Base-by-base conservation (phyloP, 1,140 invertebrate genomes). In the Drosophila mauritiana region DNA sequence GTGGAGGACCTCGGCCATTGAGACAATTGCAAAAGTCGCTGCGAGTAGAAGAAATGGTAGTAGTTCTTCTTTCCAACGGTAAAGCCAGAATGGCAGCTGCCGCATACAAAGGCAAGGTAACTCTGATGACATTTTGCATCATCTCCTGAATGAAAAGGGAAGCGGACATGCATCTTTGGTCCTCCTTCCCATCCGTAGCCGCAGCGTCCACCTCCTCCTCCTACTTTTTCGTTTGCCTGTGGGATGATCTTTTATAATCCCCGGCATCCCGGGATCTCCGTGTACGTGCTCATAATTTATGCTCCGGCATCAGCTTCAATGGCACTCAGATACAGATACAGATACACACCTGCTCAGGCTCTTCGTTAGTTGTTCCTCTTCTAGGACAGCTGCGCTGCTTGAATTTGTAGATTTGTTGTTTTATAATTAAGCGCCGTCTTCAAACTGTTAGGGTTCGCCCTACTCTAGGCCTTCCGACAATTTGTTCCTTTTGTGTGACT, bases 211-310 rank as follows among this genome's bases (percentile, higher is more conserved):
- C 37, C 37, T 8, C 49, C 46, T 43, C 55, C 37, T 42, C 13
- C 39, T 61, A 25, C 46, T 68, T 58, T 36, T 34, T 62, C 46
- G 65, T 56, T 68, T 73, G 59, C 42, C 54, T 74, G 37, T 74
- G 70, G 70, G 72, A 64, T 78, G 74, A 82, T 86, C 83, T 75
- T 75, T 75, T 82, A 68, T 88, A 88, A 88, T 88, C 83, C 79
- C 69, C 46, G 49, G 43, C 70, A 73, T 72, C 39, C 64, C 68
- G 31, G 51, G 61, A 63, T 75, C 59, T 58, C 42, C 25, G 59
- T 67, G 79, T 82, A 79, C 83, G 83, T 86, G 83, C 83, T 80
- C 79, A 83, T 86, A 88, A 83, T 73, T 88, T 86, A 88, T 88
- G 56, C 56, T 4, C 37, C 43, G 20, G 64, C 67, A 68, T 37